These are phyloP conservation scores for Morone saxatilis DNA, from an alignment of 2,113 vertebrate species.

Conservation along the genomic window DNA sequence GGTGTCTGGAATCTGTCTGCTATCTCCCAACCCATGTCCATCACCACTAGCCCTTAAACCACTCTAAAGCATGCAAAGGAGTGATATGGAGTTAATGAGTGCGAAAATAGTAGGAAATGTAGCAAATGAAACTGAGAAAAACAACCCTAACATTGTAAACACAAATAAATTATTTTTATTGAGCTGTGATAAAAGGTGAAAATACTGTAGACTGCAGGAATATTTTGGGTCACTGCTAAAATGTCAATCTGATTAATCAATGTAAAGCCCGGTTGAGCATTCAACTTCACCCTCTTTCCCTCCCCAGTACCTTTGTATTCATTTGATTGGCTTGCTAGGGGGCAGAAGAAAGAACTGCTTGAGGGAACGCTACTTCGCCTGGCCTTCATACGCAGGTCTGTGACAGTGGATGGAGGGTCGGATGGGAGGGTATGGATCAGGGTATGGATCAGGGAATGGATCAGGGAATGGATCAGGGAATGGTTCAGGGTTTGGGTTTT, in stretches of 20 bases:
- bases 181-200: background rate
- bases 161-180: background rate
- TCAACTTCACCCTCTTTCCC: background rate
- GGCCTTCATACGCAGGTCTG: slow-evolving; percentile 84
- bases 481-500: background rate
- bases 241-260: slow-evolving; percentile 2
- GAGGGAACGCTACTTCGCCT: slow-evolving; percentile 75
- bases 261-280: background rate
- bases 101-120: slow-evolving; percentile 20
- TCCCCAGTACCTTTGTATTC: slow-evolving; percentile 76
- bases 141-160: background rate
- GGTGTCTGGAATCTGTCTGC: background rate
- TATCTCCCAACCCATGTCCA: background rate
- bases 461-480: background rate
- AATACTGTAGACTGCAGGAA: background rate
- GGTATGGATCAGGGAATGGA: slow-evolving; percentile 4
- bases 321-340: slow-evolving; percentile 80
- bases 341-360: slow-evolving; percentile 79
- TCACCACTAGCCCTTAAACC: slow-evolving; percentile 24
- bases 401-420: slow-evolving; percentile 30
- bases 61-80: slow-evolving; percentile 25
- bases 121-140: background rate
- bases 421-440: background rate
- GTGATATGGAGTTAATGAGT: background rate
- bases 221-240: slow-evolving; percentile 7